Evolutionary conservation across 2,113 vertebrate species (phyloP).

Genomic region (Aldabrachelys gigantea): DNA sequence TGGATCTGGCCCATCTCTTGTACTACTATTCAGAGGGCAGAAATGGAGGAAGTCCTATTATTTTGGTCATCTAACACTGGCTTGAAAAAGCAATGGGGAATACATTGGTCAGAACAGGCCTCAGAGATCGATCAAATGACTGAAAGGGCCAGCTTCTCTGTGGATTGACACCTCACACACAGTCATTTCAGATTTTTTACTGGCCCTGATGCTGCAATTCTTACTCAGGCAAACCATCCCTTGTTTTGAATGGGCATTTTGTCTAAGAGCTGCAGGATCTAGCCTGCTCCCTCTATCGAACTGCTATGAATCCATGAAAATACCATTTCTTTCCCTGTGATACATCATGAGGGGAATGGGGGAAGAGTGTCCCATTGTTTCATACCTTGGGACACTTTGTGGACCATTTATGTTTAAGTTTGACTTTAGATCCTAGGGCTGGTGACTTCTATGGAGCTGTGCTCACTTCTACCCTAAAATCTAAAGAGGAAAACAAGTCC

Average conservation of each 20-base stretch:
- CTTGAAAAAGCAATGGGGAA: background rate
- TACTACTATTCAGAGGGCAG: background rate
- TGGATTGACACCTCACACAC: background rate
- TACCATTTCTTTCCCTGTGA: background rate
- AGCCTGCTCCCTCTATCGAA: background rate
- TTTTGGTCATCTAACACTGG: background rate
- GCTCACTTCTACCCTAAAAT: background rate
- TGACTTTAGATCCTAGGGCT: background rate
- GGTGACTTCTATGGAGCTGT: background rate
- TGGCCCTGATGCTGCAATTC: background rate
- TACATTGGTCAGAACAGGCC: accelerated
- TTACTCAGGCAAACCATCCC: background rate
- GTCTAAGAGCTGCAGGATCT: background rate
- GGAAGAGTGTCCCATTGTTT: background rate
- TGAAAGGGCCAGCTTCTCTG: accelerated
- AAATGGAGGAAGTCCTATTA: background rate
- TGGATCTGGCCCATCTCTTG: slow-evolving; percentile 2
- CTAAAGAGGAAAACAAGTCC: background rate
- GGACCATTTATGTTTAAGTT: background rate
- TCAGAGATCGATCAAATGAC: background rate
- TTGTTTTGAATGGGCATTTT: background rate
- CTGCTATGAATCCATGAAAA: background rate
- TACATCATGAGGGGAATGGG: background rate
- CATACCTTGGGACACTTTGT: background rate
- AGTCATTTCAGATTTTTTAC: background rate